Conservation (phyloP, 1,140 invertebrate genomes). For the Oppia nitens region DNA sequence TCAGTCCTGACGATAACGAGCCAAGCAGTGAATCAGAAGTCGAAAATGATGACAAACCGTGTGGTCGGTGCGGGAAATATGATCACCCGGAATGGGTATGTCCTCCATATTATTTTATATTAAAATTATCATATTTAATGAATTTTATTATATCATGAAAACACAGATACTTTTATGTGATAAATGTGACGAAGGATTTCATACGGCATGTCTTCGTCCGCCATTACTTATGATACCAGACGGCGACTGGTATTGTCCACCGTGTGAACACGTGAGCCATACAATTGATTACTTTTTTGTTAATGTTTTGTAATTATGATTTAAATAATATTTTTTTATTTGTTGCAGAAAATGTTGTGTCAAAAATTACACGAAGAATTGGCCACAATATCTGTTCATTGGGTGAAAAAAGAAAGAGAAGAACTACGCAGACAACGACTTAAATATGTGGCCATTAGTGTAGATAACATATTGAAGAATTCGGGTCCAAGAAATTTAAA, state of each 20-base stretch:
- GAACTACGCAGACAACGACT: constrained; percentile 47
- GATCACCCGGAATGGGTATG: constrained; percentile 72
- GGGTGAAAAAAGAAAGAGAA: constrained; percentile 42
- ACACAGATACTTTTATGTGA: constrained; percentile 73
- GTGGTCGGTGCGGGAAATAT: constrained; percentile 64
- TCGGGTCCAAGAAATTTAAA: background rate
- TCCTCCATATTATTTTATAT: constrained; percentile 1
- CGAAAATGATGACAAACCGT: constrained; percentile 36
- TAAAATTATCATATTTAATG: background rate
- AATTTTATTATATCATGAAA: constrained; percentile 11
- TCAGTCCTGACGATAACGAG: constrained; percentile 8
- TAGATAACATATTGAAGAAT: constrained; percentile 46
- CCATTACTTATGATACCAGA: constrained; percentile 80
- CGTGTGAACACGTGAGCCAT: constrained; percentile 59
- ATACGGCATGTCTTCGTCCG: constrained; percentile 78
- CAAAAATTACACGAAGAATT: constrained; percentile 43
- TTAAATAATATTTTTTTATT: constrained; percentile 15
- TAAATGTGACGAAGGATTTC: constrained; percentile 81
- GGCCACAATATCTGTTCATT: constrained; percentile 31
- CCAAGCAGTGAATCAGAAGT: constrained; percentile 13
- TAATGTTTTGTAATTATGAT: too few relatives aligned
- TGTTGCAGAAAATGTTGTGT: constrained; percentile 46
- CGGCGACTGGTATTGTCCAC: constrained; percentile 92
- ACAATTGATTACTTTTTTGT: background rate
- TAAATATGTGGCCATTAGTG: constrained; percentile 54